Percentiles rank a stretch among this genome's conserved stretches.
These are phyloP conservation scores for Malurus melanocephalus DNA, from an alignment of 2,113 vertebrate genomes.

Conservation along the genomic window DNA sequence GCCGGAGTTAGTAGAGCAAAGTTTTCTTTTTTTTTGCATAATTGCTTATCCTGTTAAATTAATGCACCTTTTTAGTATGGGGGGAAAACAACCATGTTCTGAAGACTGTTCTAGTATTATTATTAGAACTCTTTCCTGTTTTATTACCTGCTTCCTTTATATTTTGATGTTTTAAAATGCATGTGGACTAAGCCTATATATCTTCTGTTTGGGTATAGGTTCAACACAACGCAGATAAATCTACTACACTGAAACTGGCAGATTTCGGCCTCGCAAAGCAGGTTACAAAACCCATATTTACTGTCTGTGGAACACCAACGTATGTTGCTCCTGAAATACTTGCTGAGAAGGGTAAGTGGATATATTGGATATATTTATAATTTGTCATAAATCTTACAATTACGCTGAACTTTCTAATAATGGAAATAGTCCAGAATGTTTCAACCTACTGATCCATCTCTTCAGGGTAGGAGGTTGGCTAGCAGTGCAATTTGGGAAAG, in stretches of 20 bases:
- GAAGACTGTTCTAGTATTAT: not conserved
- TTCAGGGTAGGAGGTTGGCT: not conserved
- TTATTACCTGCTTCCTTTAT: not conserved
- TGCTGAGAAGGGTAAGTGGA: constrained; percentile 85
- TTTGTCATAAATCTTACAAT: not conserved
- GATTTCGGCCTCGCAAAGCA: constrained; percentile 96
- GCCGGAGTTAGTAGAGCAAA: not conserved
- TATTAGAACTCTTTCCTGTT: not conserved
- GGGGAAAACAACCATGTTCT: not conserved
- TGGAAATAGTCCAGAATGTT: not conserved
- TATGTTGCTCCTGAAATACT: constrained; percentile 97
- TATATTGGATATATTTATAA: not conserved
- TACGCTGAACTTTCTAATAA: not conserved
- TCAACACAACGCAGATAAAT: constrained; percentile 81
- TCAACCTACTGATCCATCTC: not conserved
- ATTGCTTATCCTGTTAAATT: not conserved
- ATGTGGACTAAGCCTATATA: not conserved
- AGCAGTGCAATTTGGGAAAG: not conserved
- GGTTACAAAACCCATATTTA: constrained; percentile 91
- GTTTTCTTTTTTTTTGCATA: not conserved
- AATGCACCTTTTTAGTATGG: not conserved
- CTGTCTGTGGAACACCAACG: constrained; percentile 96
- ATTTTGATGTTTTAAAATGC: not conserved
- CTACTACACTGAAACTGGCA: constrained; percentile 87
- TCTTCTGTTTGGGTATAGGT: constrained; percentile 70